phyloP scores from a whole-genome alignment of 2,797 vertebrate species.

The Hirundo rustica region DNA sequence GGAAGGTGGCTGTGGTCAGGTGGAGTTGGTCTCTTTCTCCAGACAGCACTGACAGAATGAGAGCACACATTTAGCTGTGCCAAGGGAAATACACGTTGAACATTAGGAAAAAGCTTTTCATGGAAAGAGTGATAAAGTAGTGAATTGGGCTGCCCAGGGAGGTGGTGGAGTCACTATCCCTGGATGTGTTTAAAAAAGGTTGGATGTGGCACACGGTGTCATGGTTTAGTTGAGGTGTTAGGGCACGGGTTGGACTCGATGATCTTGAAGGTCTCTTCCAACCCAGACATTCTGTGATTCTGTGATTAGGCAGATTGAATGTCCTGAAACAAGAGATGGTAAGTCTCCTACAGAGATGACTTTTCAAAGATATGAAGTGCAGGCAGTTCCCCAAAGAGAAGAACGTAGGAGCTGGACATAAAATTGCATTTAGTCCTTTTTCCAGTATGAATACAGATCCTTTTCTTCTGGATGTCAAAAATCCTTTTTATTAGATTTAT shows the following conservation, averaged over 20 bases:
- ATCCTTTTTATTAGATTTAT: neutral
- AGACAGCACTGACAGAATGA: neutral
- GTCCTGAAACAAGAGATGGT: neutral
- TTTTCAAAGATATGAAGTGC: neutral
- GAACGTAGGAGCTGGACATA: neutral
- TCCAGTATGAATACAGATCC: neutral
- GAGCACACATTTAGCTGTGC: neutral
- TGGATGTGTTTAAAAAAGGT: neutral
- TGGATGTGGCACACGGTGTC: neutral
- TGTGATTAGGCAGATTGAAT: neutral
- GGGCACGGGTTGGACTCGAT: neutral
- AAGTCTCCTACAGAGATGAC: neutral
- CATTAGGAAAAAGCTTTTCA: neutral
- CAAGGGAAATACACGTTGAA: neutral
- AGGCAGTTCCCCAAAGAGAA: neutral
- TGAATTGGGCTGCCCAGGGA: neutral
- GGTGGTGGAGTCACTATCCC: neutral
- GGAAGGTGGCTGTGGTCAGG: neutral
- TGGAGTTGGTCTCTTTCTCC: neutral
- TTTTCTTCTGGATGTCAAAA: neutral
- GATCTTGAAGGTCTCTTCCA: neutral
- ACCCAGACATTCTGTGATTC: neutral
- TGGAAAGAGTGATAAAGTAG: neutral
- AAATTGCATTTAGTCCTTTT: neutral
- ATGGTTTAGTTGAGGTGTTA: neutral